Percentiles rank a stretch among this genome's conserved stretches.
Conservation (phyloP, 2,797 vertebrate species). For the Columba guinea region DNA sequence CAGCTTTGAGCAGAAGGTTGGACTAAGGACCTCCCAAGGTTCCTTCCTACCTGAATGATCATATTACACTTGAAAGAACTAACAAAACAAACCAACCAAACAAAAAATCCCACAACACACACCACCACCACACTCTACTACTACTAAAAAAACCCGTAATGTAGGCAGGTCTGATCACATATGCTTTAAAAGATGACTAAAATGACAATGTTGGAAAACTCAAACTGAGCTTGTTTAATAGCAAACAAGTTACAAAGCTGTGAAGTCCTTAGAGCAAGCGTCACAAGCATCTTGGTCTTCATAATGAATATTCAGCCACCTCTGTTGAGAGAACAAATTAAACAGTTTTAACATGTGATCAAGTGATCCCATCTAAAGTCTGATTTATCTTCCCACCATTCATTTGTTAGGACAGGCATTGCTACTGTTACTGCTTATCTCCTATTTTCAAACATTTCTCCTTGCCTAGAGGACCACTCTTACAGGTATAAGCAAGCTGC, state of each 20-base stretch:
- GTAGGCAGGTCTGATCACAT: not conserved
- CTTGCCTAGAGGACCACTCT: not conserved
- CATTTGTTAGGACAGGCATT: not conserved
- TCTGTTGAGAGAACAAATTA: slow-evolving; percentile 50
- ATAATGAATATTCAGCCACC: slow-evolving; percentile 47
- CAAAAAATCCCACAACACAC: not conserved
- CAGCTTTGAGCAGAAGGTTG: not conserved
- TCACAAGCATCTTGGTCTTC: not conserved
- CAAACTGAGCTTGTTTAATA: slow-evolving; percentile 48
- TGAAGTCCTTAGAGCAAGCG: not conserved
- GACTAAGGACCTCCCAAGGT: not conserved
- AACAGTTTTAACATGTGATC: not conserved
- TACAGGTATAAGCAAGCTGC: not conserved
- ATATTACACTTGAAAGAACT: not conserved
- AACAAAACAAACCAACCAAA: not conserved
- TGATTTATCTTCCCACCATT: not conserved
- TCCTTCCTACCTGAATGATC: not conserved
- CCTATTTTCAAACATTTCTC: not conserved
- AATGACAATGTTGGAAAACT: slow-evolving; percentile 13
- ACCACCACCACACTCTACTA: not conserved
- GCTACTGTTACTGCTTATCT: not conserved
- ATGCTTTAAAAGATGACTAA: not conserved
- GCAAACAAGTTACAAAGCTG: slow-evolving; percentile 20
- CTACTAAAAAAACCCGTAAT: too few species aligned
- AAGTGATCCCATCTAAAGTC: not conserved